Evolutionary conservation across 2,888 invertebrate species (phyloP), one percentile per base, ranked within the genome.

Genomic region (Pammene aurita): DNA sequence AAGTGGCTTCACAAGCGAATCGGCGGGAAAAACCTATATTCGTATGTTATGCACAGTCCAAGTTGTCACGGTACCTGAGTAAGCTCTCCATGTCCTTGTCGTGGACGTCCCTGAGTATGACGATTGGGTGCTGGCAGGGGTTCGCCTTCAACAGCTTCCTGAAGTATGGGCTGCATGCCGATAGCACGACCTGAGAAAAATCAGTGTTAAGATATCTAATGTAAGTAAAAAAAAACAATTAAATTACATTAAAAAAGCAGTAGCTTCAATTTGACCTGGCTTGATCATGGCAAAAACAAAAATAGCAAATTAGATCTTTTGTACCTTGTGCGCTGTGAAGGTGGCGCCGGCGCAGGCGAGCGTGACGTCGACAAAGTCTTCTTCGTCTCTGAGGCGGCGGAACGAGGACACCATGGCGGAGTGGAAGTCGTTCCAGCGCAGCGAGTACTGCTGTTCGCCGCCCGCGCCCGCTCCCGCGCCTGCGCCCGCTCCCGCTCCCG

Each of bases 381-480:
- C 97, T 89, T 97, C 96, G 86, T 97, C 97, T 72, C 96, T 94
- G 81, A 98, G 93, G 86, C 97, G 96, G 77, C 97, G 95, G 93
- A 98, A 98, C 76, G 97, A 97, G 76, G 96, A 96, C 80, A 97
- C 94, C 91, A 98, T 97, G 83, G 97, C 97, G 76, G 96, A 95
- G 89, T 97, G 97, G 93, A 97, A 98, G 93, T 98, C 97, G 90
- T 98, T 98, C 98, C 98, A 98, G 84, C 97, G 95, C 89, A 98
- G 94, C 88, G 97, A 97, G 92, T 97, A 98, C 90, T 97, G 97
- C 93, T 97, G 97, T 93, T 92, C 92, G 73, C 96, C 96, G 90
- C 70, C 72, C 26, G 70, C 73, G 41, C 68, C 71, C 46, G 69
- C 70, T 48, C 61, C 48, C 42, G 60, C 95, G 61, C 61, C 85